A percentile compares a stretch with the other conserved stretches of the same genome.
phyloP scores from a whole-genome alignment of 2,113 vertebrate species.

The Spea multiplicata region DNA sequence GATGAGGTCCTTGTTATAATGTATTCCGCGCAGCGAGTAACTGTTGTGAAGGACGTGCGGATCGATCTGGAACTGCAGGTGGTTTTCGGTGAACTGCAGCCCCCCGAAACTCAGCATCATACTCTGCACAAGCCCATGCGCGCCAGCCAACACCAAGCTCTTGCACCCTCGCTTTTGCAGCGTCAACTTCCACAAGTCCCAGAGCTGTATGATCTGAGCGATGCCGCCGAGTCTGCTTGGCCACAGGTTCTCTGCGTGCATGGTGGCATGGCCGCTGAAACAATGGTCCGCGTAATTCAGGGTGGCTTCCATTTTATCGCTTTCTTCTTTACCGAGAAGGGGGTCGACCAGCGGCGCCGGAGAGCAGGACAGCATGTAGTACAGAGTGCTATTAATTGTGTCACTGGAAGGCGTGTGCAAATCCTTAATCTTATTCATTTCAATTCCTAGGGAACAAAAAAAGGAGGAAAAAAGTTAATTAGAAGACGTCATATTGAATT shows the following conservation, averaged over 20 bases:
- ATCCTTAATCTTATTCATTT: constrained; percentile 92
- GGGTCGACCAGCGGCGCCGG: constrained; percentile 80
- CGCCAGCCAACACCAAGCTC: constrained; percentile 80
- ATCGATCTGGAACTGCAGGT: constrained; percentile 96
- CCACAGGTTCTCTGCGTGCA: constrained; percentile 96
- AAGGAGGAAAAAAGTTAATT: not conserved
- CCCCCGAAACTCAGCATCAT: constrained; percentile 95
- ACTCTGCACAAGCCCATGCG: constrained; percentile 90
- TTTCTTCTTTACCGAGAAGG: constrained; percentile 66
- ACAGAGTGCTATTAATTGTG: constrained; percentile 92
- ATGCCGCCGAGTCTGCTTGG: constrained; percentile 72
- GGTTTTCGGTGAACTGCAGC: constrained; percentile 97
- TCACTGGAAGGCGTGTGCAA: constrained; percentile 83
- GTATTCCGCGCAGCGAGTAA: constrained; percentile 89
- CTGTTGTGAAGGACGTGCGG: constrained; percentile 93
- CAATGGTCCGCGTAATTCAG: constrained; percentile 95
- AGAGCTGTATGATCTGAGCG: constrained; percentile 84
- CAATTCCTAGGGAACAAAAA: constrained; percentile 73
- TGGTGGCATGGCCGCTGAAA: constrained; percentile 94
- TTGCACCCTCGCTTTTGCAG: constrained; percentile 93
- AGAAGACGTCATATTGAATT: no score
- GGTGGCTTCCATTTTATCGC: constrained; percentile 77
- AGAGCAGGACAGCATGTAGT: constrained; percentile 84
- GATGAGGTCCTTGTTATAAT: constrained; percentile 89
- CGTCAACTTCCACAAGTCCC: constrained; percentile 88